Base-by-base conservation (phyloP, 2,113 vertebrate species). In the Serinus canaria region DNA sequence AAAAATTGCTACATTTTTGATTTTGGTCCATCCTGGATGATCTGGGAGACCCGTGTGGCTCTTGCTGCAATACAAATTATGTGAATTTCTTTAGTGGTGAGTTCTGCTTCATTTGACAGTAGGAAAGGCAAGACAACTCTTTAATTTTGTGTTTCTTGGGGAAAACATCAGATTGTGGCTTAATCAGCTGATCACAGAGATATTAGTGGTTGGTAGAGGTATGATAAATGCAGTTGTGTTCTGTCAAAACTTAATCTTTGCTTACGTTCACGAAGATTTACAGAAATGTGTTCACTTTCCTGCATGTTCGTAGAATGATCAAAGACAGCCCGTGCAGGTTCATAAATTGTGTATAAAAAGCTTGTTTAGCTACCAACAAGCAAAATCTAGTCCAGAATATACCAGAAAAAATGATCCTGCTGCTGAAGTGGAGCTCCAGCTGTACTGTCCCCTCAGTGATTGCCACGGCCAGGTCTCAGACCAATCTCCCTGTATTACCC, bases 371-470 rank as follows among this genome's bases (percentile, higher is more conserved):
- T 62, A 27, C 44, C 66, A 13, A 33, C 12, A 39, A 58, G 60
- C 19, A 43, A 81, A 87, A 82, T 24, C 20, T 44, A 43, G 13
- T 63, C 49, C 58, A 89, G 53, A 89, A 91, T 35, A 60, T 8
- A 28, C 7, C 35, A 82, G 47, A 58, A 77, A 39, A 76, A 25
- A 2, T 0, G 1, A 37, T 63, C 33, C 33, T 59, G 84, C 23
- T 87, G 35, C 74, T 67, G 9, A 44, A 69, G 47, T 23, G 59
- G n/a, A 92, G 83, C 95, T 95, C 22, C 85, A 88, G 94, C 67
- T 90, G 82, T 28, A 35, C 62, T 46, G 46, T 90, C 47, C 63
- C 66, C 80, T 89, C 60, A 19, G 56, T 10, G 81, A 56, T 25
- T 43, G 50, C 77, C 52, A 10, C 28, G 43, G 74, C 53, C 69